These are phyloP conservation scores for Spea multiplicata DNA, from an alignment of 2,113 vertebrate species.

Conservation along the genomic window DNA sequence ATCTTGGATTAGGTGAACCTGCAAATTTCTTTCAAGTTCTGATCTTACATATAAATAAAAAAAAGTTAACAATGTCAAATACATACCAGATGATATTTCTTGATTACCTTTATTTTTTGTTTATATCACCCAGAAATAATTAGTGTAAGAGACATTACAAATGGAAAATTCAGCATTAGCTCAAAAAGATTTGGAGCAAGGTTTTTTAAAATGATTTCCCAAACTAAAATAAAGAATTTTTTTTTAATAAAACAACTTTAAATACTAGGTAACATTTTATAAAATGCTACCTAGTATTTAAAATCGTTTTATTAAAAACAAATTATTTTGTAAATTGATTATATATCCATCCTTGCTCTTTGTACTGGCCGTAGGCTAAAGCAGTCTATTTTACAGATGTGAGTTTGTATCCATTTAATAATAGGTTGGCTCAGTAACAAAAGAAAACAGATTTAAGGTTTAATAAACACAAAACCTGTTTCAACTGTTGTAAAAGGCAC, in stretches of 20 bases:
- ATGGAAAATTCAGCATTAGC: too few species aligned
- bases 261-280: too few species aligned
- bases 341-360: background rate
- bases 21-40: constrained; percentile 18
- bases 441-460: constrained; percentile 43
- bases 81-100: constrained; percentile 8
- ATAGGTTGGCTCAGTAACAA: constrained; percentile 10
- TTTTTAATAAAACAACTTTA: too few species aligned
- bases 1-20: constrained; percentile 3
- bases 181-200: too few species aligned
- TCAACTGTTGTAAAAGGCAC: constrained; percentile 48
- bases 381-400: constrained; percentile 13
- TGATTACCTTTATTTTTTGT: constrained; percentile 18
- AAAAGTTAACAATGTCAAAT: background rate
- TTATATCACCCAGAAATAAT: constrained; percentile 15
- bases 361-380: background rate
- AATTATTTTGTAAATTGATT: background rate
- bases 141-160: background rate
- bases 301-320: background rate
- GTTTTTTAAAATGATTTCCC: too few species aligned
- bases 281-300: too few species aligned
- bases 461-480: constrained; percentile 46
- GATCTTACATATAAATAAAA: constrained; percentile 17
- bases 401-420: background rate
- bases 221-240: too few species aligned